Evolutionary conservation across 2,113 vertebrate genomes (phyloP), one percentile per base, ranked within the genome.

Genomic region (Azemiops feae): DNA sequence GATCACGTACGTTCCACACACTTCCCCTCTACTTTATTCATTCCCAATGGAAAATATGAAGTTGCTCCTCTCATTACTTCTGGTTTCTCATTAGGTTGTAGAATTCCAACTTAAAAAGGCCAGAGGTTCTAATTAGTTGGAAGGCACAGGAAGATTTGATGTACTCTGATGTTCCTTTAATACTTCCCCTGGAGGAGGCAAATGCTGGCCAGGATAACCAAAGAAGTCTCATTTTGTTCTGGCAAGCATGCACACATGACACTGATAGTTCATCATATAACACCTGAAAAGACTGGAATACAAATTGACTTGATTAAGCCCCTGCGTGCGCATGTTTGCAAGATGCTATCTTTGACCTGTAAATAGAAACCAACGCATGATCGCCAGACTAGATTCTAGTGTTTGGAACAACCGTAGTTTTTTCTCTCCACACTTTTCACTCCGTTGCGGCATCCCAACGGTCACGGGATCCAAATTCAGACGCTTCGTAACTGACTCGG

Each of bases 271-370:
- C 7, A 20, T 22, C 6, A 22, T 2, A 43, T 20, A 85, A 93
- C 39, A 52, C 58, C 30, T 22, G 18, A 23, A 25, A 12, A 85
- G 53, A 2, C 23, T 52, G n/a, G 39, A 60, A 85, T 34, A 25
- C 0, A 43, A 43, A 69, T 93, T 92, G 52, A 22, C 88, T 25
- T 93, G 20, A 91, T 91, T 94, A 94, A 93, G 93, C 30, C 58
- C 86, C 91, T n/a, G 18, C 34, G 1, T 0, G 3, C 53, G 58
- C 55, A 90, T 64, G 54, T 93, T 92, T 88, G 85, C 22, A 1
- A 57, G 88, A 88, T 92, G 45, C 50, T 88, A 9, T 34, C 22
- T 18, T 9, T 5, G 27, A 16, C 93, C 5, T 88, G 54, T 90
- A 92, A 57, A 92, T 9, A 57, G 89, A 93, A 52, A 90, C 52